Conservation (phyloP, 2,888 invertebrate genomes). For the Portevinia maculata region DNA sequence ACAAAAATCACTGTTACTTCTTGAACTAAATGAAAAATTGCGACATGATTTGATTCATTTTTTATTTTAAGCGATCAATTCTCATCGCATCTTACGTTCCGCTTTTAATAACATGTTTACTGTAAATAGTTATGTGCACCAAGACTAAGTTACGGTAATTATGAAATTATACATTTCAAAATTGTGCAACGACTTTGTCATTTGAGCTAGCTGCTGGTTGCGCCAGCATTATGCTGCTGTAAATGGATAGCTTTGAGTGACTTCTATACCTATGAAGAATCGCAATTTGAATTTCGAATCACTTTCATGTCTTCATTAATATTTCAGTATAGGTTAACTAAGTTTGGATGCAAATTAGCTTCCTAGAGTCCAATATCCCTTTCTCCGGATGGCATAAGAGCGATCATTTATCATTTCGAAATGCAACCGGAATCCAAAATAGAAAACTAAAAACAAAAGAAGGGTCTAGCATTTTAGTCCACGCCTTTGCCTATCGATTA, state of each 20-base stretch:
- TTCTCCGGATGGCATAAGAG: slow-evolving; percentile 6
- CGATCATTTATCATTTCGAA: slow-evolving; percentile 55
- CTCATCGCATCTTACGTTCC: slow-evolving; percentile 21
- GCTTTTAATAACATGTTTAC: slow-evolving; percentile 16
- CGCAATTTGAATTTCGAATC: not conserved
- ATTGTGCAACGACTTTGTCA: slow-evolving; percentile 69
- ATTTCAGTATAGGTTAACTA: slow-evolving; percentile 37
- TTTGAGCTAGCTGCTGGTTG: slow-evolving; percentile 54
- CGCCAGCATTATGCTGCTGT: slow-evolving; percentile 19
- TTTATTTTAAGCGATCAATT: not conserved
- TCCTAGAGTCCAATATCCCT: slow-evolving; percentile 46
- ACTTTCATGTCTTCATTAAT: slow-evolving; percentile 5
- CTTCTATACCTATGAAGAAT: slow-evolving; percentile 30
- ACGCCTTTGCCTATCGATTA: slow-evolving; percentile 50
- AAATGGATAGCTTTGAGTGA: slow-evolving; percentile 37
- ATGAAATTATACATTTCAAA: slow-evolving; percentile 66
- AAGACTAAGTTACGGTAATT: slow-evolving; percentile 51
- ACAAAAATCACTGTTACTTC: slow-evolving; percentile 19
- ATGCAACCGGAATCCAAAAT: slow-evolving; percentile 9
- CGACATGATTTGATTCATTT: slow-evolving; percentile 14
- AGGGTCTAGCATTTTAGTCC: slow-evolving; percentile 42
- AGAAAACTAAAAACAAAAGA: not conserved
- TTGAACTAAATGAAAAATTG: slow-evolving; percentile 40
- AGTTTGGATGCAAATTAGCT: slow-evolving; percentile 50
- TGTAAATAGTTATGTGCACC: slow-evolving; percentile 5